phyloP scores from a whole-genome alignment of 2,113 vertebrate genomes.

The Peromyscus maniculatus region DNA sequence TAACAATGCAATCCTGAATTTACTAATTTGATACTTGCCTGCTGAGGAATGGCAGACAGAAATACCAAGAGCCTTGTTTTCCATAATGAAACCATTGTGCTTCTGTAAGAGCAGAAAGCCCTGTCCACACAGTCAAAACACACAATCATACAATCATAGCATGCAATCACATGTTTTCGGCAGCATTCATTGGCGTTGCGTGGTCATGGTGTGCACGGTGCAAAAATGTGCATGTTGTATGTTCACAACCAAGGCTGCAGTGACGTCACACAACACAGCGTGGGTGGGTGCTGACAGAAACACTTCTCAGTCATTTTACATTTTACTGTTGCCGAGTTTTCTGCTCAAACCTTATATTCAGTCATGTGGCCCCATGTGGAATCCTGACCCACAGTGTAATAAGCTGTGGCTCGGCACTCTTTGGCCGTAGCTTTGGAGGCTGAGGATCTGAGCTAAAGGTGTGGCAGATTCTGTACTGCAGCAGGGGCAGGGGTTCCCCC shows the following conservation, averaged over 20 bases:
- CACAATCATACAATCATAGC: neutral
- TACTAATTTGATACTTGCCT: neutral
- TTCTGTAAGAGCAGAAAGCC: neutral
- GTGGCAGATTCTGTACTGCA: neutral
- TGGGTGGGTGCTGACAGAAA: too few relatives aligned
- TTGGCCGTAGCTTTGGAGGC: neutral
- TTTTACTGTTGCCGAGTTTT: neutral
- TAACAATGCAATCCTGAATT: too few relatives aligned
- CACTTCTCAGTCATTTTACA: neutral
- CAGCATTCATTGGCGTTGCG: neutral
- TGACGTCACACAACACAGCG: neutral
- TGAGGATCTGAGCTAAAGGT: neutral
- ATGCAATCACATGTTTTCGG: neutral
- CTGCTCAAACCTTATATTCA: neutral
- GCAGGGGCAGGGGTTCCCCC: neutral
- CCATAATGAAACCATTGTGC: neutral
- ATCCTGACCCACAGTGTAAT: neutral
- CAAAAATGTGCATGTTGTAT: fast-evolving
- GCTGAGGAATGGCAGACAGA: neutral
- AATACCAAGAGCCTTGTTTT: neutral
- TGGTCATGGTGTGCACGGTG: neutral
- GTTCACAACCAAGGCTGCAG: neutral
- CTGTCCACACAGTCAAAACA: neutral
- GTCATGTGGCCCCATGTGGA: neutral
- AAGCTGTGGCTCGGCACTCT: neutral